A percentile compares a stretch with the other conserved stretches of the same genome.
Evolutionary conservation across 2,113 vertebrate genomes (phyloP).

Genomic region (Chloroceryle aenea): DNA sequence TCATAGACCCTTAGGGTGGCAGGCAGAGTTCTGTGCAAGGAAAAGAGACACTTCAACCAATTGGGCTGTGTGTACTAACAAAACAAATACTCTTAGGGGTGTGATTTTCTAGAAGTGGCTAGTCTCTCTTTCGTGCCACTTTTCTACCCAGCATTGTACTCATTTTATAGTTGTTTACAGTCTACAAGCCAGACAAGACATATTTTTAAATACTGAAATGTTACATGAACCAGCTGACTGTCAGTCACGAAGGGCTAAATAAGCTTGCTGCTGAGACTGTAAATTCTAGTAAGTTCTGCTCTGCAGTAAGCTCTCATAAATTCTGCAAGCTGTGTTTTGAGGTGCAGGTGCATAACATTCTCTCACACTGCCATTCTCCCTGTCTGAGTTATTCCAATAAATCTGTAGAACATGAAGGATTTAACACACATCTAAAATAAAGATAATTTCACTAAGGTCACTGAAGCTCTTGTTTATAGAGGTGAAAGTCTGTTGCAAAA

Average conservation of each 20-base stretch:
- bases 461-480: neutral
- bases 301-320: neutral
- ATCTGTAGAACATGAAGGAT: neutral
- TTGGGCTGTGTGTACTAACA: neutral
- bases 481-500: neutral
- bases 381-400: neutral
- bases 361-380: neutral
- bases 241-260: neutral
- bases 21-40: neutral
- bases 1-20: neutral
- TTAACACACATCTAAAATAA: neutral
- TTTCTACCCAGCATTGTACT: neutral
- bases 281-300: neutral
- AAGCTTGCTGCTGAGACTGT: neutral
- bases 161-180: neutral
- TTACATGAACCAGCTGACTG: neutral
- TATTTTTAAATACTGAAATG: neutral
- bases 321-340: neutral
- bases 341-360: neutral
- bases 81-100: neutral
- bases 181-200: neutral
- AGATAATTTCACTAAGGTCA: neutral
- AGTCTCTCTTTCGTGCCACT: neutral
- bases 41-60: neutral
- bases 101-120: neutral